Percentiles rank a stretch among this genome's conserved stretches.
These are phyloP conservation scores for Nyctereutes procyonoides DNA, from an alignment of 2,113 vertebrate species.

Conservation along the genomic window DNA sequence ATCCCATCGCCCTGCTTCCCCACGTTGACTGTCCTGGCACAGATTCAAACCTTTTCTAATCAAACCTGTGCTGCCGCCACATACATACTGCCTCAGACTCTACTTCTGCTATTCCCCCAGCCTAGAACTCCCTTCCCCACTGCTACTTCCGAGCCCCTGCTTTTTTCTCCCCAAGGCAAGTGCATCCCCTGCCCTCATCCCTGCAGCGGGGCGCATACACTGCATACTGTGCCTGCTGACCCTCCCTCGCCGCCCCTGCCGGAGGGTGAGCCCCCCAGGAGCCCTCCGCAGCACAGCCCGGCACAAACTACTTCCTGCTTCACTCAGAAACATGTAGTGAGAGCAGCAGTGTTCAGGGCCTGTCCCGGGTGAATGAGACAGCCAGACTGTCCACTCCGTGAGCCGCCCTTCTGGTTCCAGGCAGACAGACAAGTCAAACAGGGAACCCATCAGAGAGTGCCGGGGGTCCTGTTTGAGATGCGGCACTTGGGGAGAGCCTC, in stretches of 20 bases:
- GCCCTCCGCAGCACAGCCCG: not conserved
- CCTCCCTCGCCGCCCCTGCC: not conserved
- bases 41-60: not conserved
- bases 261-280: not conserved
- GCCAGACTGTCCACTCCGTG: not conserved
- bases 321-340: not conserved
- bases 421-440: not conserved
- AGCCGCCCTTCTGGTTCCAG: not conserved
- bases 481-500: not conserved
- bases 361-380: not conserved
- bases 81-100: not conserved
- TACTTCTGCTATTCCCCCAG: not conserved
- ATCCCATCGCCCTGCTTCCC: not conserved
- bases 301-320: not conserved
- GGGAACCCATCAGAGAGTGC: not conserved
- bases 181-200: not conserved
- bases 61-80: not conserved
- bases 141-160: no score
- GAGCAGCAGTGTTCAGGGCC: not conserved
- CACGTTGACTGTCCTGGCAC: not conserved
- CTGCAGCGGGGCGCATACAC: rapidly evolving
- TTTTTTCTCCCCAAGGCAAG: not conserved
- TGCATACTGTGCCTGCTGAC: rapidly evolving
- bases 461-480: not conserved
- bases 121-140: not conserved